A percentile compares a stretch with the other conserved stretches of the same genome.
Conservation (phyloP, 2,888 invertebrate genomes). For the Lasiommata megera region DNA sequence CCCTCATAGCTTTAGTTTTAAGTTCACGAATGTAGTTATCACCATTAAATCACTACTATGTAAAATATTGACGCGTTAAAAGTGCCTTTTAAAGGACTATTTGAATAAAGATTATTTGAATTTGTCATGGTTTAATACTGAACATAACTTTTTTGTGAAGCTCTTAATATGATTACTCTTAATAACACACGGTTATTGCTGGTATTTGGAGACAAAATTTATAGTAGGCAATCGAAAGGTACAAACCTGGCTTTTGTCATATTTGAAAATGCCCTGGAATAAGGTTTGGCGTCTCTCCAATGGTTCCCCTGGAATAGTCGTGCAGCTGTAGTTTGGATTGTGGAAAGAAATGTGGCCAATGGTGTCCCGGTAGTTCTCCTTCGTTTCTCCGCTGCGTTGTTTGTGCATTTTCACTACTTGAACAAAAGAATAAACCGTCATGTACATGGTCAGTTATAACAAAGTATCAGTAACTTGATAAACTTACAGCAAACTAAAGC, state of each 20-base stretch:
- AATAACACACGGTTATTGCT: no score
- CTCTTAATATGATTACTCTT: no score
- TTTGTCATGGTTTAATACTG: no score
- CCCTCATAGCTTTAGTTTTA: no score
- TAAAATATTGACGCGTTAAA: no score
- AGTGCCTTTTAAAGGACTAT: no score
- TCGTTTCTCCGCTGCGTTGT: constrained; percentile 49
- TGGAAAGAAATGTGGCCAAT: constrained; percentile 91
- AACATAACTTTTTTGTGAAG: no score
- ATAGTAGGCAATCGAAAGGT: neutral
- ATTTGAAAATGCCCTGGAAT: constrained; percentile 86
- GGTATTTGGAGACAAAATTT: neutral
- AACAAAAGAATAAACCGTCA: neutral
- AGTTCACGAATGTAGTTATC: no score
- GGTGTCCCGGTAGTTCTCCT: constrained; percentile 72
- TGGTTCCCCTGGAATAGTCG: constrained; percentile 73
- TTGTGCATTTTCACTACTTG: constrained; percentile 45
- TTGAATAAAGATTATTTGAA: no score
- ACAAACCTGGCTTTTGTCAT: constrained; percentile 87
- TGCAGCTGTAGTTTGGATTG: constrained; percentile 90
- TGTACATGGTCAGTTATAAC: no score
- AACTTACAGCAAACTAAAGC: constrained; percentile 42
- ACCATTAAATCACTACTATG: no score
- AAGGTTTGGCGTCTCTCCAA: constrained; percentile 55
- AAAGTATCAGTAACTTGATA: neutral